Conservation (phyloP, 2,113 vertebrate genomes). For the Aspidoscelis tigris region DNA sequence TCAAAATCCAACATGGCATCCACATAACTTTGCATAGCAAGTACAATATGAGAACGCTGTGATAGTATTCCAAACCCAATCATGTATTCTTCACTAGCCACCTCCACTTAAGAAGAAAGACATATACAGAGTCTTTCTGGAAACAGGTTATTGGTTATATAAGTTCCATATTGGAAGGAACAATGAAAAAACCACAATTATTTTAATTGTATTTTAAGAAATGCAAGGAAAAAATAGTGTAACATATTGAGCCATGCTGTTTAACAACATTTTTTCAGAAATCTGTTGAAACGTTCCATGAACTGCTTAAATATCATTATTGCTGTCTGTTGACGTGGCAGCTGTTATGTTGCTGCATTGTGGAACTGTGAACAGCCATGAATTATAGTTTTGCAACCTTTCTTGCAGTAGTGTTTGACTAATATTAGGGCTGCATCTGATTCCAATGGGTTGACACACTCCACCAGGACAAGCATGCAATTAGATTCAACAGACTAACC, state of each 20-base stretch:
- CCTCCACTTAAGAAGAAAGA: neutral
- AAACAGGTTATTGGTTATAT: neutral
- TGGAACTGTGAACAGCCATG: neutral
- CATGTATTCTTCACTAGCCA: neutral
- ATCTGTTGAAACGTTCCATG: neutral
- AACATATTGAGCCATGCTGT: neutral
- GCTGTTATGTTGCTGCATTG: neutral
- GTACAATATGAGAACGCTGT: neutral
- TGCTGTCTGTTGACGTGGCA: neutral
- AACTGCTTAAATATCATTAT: neutral
- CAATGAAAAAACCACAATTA: neutral
- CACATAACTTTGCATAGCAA: neutral
- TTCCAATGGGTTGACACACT: neutral
- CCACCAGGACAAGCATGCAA: neutral
- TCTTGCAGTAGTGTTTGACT: neutral
- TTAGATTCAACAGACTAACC: constrained; percentile 5
- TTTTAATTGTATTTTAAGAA: neutral
- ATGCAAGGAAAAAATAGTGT: neutral
- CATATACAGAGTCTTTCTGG: neutral
- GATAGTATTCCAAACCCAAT: neutral
- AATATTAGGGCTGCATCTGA: constrained; percentile 5
- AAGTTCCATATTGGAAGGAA: neutral
- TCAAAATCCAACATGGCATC: neutral
- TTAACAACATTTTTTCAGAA: neutral
- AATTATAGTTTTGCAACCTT: neutral